These are phyloP conservation scores for Carassius carassius DNA, from an alignment of 2,113 vertebrate species.

Conservation along the genomic window DNA sequence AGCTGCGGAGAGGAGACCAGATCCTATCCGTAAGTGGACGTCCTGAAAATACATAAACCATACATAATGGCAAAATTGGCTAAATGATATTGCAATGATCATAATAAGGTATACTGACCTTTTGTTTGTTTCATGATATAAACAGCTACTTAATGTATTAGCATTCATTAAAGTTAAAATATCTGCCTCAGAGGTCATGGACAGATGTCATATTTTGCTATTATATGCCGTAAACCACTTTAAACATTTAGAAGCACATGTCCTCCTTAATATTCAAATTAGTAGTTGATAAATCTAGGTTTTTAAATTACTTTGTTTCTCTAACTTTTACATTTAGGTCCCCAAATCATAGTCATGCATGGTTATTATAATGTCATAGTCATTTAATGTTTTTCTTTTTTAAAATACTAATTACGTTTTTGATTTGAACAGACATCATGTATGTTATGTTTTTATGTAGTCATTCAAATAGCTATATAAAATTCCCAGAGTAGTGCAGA, in stretches of 20 bases:
- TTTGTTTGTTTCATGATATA: background rate
- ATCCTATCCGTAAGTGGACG: constrained; percentile 89
- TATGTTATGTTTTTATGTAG: background rate
- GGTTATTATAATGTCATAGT: background rate
- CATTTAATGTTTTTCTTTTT: background rate
- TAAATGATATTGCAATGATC: background rate
- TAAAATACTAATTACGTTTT: background rate
- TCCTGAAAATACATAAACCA: background rate
- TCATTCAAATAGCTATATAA: background rate
- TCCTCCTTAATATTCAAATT: background rate
- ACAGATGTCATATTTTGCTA: background rate
- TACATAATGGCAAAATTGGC: too few species aligned
- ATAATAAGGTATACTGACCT: background rate
- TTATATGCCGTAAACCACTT: background rate
- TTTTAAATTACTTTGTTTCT: background rate
- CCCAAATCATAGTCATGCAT: background rate
- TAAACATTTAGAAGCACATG: background rate
- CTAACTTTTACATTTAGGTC: background rate
- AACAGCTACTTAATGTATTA: background rate
- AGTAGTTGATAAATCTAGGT: background rate
- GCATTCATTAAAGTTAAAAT: background rate
- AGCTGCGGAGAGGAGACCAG: constrained; percentile 92
- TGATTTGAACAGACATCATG: background rate
- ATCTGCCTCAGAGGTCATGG: background rate
- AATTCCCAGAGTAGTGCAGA: background rate